Evolutionary conservation across 35 echinoderm and acorn worm genomes (phyloP).

Genomic region (Apostichopus californicus): DNA sequence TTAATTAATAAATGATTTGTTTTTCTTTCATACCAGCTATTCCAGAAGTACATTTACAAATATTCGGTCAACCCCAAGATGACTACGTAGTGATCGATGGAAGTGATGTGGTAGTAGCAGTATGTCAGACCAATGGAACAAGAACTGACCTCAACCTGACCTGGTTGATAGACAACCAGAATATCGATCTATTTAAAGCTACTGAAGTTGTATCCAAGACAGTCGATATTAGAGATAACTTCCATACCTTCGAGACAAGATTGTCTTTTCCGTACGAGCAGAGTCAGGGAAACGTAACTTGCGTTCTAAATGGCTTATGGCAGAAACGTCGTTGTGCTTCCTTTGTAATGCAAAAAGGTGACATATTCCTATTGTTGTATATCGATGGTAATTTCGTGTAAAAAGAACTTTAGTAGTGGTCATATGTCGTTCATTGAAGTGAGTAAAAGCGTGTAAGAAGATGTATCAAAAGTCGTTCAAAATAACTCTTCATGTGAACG

Average conservation of each 20-base stretch:
- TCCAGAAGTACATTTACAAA: too few species aligned
- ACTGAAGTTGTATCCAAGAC: neutral
- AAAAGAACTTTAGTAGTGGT: too few species aligned
- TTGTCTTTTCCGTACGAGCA: neutral
- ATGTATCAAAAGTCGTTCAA: too few species aligned
- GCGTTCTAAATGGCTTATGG: neutral
- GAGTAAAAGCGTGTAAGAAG: too few species aligned
- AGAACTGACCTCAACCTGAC: neutral
- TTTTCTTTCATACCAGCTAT: too few species aligned
- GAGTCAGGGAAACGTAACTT: neutral
- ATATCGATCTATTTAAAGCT: neutral
- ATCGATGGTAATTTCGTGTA: too few species aligned
- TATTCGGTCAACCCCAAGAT: too few species aligned
- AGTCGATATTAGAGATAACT: neutral
- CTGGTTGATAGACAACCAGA: neutral
- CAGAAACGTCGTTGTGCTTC: neutral
- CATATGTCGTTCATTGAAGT: too few species aligned
- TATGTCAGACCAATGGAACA: neutral
- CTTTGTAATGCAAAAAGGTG: too few species aligned
- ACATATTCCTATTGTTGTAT: too few species aligned
- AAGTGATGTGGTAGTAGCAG: neutral
- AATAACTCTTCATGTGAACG: too few species aligned
- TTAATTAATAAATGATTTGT: too few species aligned
- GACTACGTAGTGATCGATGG: neutral
- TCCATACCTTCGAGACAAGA: neutral